These are phyloP conservation scores for Mimumesa dahlbomi DNA, from an alignment of 2,888 invertebrate genomes.

Conservation along the genomic window DNA sequence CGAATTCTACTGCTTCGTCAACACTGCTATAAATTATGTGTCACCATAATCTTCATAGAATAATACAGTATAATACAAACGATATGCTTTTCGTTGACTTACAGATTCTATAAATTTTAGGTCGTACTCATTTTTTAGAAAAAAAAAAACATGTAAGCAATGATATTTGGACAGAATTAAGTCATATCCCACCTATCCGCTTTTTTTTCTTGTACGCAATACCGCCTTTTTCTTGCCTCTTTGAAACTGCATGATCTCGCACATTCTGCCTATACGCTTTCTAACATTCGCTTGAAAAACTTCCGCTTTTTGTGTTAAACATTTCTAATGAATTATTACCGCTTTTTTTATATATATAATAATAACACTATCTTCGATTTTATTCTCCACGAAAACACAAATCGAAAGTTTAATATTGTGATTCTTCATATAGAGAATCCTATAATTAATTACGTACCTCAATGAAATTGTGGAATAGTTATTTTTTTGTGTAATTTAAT, in stretches of 20 bases:
- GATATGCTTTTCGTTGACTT: not conserved
- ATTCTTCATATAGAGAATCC: too few relatives aligned
- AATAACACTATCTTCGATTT: too few relatives aligned
- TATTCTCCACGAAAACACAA: too few relatives aligned
- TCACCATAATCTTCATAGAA: not conserved
- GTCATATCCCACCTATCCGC: conserved; percentile 24
- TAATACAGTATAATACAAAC: not conserved
- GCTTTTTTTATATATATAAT: not conserved
- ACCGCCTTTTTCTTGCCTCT: conserved; percentile 36
- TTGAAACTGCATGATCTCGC: conserved; percentile 24
- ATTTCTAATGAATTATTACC: not conserved
- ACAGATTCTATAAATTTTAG: not conserved
- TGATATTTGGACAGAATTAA: conserved; percentile 27
- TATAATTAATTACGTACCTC: too few relatives aligned
- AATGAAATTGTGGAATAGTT: too few relatives aligned
- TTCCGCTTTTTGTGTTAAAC: not conserved
- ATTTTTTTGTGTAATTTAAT: too few relatives aligned
- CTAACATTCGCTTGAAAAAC: not conserved
- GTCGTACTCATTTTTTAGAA: conserved; percentile 8
- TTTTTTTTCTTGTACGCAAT: conserved; percentile 30
- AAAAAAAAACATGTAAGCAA: conserved; percentile 16
- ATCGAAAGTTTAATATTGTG: too few relatives aligned
- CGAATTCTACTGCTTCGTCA: not conserved
- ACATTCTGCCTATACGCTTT: not conserved
- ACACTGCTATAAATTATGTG: not conserved